Evolutionary conservation across 2,113 vertebrate species (phyloP).

Genomic region (Dasyurus viverrinus): DNA sequence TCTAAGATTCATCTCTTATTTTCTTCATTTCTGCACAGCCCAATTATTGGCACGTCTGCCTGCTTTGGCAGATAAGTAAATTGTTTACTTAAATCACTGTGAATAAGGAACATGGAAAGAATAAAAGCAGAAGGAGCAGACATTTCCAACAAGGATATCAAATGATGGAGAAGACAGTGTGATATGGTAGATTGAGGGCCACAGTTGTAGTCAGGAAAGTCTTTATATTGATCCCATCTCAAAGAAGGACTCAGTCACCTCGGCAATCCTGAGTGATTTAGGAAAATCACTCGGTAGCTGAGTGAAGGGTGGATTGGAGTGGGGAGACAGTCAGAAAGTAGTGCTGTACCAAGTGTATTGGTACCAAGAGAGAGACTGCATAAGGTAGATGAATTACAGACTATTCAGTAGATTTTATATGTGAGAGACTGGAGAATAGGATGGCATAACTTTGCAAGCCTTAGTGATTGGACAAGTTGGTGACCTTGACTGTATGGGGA

Average conservation of each 20-base stretch:
- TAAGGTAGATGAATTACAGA: neutral
- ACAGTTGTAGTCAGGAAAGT: neutral
- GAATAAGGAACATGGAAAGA: slow-evolving; percentile 33
- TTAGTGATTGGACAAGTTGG: neutral
- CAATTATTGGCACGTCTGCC: slow-evolving; percentile 35
- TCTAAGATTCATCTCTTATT: neutral
- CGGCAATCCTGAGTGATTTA: neutral
- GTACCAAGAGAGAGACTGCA: neutral
- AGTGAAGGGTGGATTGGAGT: neutral
- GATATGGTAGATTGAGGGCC: neutral
- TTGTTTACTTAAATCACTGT: slow-evolving; percentile 61
- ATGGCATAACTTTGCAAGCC: neutral
- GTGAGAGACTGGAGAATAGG: neutral
- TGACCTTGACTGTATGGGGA: neutral
- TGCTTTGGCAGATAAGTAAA: slow-evolving; percentile 31
- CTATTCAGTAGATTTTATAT: neutral
- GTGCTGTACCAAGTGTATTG: neutral
- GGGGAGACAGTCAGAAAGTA: neutral
- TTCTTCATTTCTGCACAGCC: slow-evolving; percentile 11
- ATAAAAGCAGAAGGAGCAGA: neutral
- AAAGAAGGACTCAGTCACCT: neutral
- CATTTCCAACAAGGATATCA: neutral
- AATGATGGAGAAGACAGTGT: neutral
- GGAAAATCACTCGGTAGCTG: neutral
- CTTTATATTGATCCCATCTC: neutral